Conservation (phyloP, 2,888 invertebrate species). For the Drosophila heteroneura region DNA sequence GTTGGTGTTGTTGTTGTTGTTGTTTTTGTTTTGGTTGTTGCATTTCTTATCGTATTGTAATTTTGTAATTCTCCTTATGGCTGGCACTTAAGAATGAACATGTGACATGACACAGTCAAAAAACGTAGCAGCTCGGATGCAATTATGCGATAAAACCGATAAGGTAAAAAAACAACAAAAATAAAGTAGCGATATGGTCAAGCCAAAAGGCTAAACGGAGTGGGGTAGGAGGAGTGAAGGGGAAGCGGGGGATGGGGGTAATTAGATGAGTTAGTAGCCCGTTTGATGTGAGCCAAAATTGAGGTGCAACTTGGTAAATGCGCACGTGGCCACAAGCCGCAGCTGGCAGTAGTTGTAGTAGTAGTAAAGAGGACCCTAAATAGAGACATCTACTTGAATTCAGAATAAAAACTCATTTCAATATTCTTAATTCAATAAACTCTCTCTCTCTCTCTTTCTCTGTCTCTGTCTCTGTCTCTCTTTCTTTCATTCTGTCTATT, state of each 20-base stretch:
- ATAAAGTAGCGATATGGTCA: constrained; percentile 44
- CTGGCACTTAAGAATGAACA: constrained; percentile 39
- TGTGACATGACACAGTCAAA: constrained; percentile 74
- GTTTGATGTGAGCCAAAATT: constrained; percentile 67
- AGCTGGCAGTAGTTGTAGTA: constrained; percentile 32
- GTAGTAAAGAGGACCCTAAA: neutral
- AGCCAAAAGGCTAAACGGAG: constrained; percentile 20
- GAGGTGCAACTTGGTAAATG: constrained; percentile 40
- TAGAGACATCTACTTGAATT: neutral
- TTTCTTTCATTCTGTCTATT: neutral
- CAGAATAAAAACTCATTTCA: neutral
- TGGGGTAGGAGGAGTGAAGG: neutral
- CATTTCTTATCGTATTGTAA: constrained; percentile 1
- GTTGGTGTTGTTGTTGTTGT: constrained; percentile 26
- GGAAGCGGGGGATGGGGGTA: constrained; percentile 23
- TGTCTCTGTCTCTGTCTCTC: too few relatives aligned
- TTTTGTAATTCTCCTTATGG: constrained; percentile 15
- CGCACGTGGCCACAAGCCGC: constrained; percentile 45
- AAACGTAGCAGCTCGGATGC: constrained; percentile 35
- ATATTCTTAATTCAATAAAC: neutral
- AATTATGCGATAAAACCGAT: constrained; percentile 52
- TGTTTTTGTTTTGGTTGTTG: constrained; percentile 33
- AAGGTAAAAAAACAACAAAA: constrained; percentile 22
- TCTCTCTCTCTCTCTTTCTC: neutral
- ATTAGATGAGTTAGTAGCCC: constrained; percentile 72